Evolutionary conservation across 2,797 vertebrate genomes (phyloP), one percentile per base, ranked within the genome.

Genomic region (Coluber constrictor): DNA sequence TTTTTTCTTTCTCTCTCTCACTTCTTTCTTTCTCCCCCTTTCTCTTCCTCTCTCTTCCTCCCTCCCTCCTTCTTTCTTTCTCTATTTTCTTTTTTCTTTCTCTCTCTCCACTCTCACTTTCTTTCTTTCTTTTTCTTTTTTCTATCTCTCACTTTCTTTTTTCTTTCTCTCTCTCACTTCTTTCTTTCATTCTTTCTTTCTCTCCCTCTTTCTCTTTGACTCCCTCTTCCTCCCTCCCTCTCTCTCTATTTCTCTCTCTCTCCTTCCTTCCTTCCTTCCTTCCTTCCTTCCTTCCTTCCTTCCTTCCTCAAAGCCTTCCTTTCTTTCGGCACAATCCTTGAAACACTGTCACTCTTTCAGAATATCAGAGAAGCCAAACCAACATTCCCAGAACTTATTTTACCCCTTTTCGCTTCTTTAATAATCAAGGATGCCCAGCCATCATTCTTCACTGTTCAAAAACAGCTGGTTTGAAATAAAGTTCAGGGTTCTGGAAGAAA

Each of bases 341-440:
- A 61, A 79, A 90, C 23, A 43, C 59, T 88, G 89, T 63, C 89
- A 88, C 74, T 93, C 92, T 93, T 55, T 87, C 61, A 37, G 86
- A 90, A 59, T 54, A n/a, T 88, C 55, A 43, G 27, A 87, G 86
- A 20, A 88, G 60, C 61, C 60, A 10, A 29, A 2, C 32, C 32
- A 10, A 59, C 23, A 13, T n/a, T 57, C 43, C 4, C 5, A 23
- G 51, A 51, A 23, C n/a, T 56, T 29, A 7, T 43, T 74, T 54
- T 60, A 51, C 59, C 16, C 27, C 25, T 60, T 29, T 74, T 27
- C 70, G 37, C n/a, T n/a, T 29, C 89, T 13, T n/a, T 27, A 10
- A 56, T 27, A 18, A 47, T 57, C 32, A 57, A 86, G 79, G 32
- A 43, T 9, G 18, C 15, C 18, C 37, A 60, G 23, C 4, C 23